These are phyloP conservation scores for Takifugu flavidus DNA, from an alignment of 2,113 vertebrate genomes.

Conservation along the genomic window DNA sequence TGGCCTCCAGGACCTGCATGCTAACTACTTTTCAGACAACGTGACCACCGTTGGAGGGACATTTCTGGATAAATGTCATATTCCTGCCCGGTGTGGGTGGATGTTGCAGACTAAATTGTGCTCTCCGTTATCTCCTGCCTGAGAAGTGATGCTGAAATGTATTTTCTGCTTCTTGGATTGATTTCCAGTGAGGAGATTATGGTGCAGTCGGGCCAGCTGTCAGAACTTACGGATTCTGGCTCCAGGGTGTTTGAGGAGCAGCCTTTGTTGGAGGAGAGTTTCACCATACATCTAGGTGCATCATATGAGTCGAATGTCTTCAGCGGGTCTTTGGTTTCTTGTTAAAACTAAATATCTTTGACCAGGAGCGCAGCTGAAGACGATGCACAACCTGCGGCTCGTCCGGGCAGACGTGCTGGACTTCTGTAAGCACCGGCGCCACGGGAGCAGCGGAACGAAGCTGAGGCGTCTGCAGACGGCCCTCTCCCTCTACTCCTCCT, in stretches of 20 bases:
- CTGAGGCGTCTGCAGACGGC: slow-evolving; percentile 91
- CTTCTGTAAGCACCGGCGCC: slow-evolving; percentile 90
- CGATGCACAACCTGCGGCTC: slow-evolving; percentile 96
- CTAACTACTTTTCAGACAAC: slow-evolving; percentile 15
- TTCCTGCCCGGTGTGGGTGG: slow-evolving; percentile 8
- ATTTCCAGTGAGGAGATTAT: slow-evolving; percentile 92
- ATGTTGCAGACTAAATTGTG: not conserved
- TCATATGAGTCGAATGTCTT: not conserved
- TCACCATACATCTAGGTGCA: slow-evolving; percentile 95
- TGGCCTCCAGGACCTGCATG: slow-evolving; percentile 2
- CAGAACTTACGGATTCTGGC: slow-evolving; percentile 79
- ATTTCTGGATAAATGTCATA: slow-evolving; percentile 34
- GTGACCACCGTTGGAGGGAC: slow-evolving; percentile 22
- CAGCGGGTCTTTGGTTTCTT: not conserved
- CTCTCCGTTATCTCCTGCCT: not conserved
- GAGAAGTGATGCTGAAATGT: not conserved
- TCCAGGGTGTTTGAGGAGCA: slow-evolving; percentile 90
- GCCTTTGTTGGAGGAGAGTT: slow-evolving; percentile 93
- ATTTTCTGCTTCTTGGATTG: not conserved
- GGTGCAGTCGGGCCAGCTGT: slow-evolving; percentile 85
- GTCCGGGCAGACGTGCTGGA: slow-evolving; percentile 89
- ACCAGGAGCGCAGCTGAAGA: slow-evolving; percentile 95
- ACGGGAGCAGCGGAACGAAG: slow-evolving; percentile 86
- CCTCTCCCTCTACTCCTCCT: slow-evolving; percentile 91
- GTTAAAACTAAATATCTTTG: not conserved